Base-by-base conservation (phyloP, 2,113 vertebrate species). In the Microtus pennsylvanicus region DNA sequence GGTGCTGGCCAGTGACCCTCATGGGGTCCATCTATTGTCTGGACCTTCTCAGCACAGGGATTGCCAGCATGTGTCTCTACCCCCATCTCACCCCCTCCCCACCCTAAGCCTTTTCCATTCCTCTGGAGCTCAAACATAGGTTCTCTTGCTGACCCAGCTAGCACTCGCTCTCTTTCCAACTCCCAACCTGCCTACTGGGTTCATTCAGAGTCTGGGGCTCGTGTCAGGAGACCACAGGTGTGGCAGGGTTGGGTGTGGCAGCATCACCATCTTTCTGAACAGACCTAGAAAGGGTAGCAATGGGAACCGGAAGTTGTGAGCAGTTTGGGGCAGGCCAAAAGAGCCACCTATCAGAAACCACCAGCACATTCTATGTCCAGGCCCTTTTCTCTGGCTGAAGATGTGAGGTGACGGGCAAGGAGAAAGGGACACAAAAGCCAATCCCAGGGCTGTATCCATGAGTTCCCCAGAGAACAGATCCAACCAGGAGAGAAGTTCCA, bases 351-450 rank as follows among this genome's bases (percentile, higher is more conserved):
- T 5, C n/a, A 3, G 58, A 19, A 11, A 16, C n/a, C 4, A 47
- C 74, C 0, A 14, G 90, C 19, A 0, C 35, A 30, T 45, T 58
- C 35, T 82, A 30, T 1, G 3, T 10, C 1, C 38, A 19, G 8
- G 35, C 9, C 8, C 5, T 52, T 33, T 63, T 28, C 14, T 45
- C 38, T 47, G 19, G 70, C 47, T 19, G 16, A 55, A 65, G 52
- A 26, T 16, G 1, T 50, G 2, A 42, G 50, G 5, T 11, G 3
- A 14, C 0, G 21, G 5, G 22, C 50, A n/a, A 42, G 58, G 42
- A n/a, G 26, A 74, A 55, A 35, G 6, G 9, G 33, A 85, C 7
- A 0, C 0, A 26, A 50, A n/a, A n/a, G 47, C 52, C 19, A 8
- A 1, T 61, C 69, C n/a, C 0, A 24, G 82, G 92, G 28, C 65